A percentile compares a stretch with the other conserved stretches of the same genome.
Conservation (phyloP, 2,113 vertebrate species). For the Coregonus clupeaformis region DNA sequence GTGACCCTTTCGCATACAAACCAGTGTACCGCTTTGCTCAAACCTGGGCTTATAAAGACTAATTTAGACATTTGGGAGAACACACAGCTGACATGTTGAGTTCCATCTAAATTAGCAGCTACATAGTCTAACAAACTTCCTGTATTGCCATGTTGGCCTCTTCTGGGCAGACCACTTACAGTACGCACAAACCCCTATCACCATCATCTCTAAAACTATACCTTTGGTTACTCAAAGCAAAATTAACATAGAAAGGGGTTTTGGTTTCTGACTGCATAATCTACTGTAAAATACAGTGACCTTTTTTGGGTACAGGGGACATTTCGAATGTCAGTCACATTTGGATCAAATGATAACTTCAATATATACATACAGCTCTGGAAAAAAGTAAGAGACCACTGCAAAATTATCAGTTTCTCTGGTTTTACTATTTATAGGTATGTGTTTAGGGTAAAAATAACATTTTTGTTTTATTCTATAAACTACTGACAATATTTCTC, state of each 20-base stretch:
- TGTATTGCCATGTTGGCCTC: too few relatives aligned
- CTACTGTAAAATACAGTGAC: conserved; percentile 8
- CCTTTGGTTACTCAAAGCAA: conserved; percentile 10
- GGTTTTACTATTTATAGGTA: too few relatives aligned
- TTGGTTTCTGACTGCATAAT: conserved; percentile 46
- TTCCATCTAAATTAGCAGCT: conserved; percentile 30
- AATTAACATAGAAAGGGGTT: conserved; percentile 29
- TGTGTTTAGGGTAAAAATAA: too few relatives aligned
- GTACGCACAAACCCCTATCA: conserved; percentile 5
- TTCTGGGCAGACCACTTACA: conserved; percentile 15
- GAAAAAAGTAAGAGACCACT: too few relatives aligned
- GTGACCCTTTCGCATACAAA: background rate
- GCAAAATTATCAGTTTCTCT: too few relatives aligned
- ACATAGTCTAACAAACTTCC: conserved; percentile 14
- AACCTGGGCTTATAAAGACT: conserved; percentile 13
- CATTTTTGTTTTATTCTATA: too few relatives aligned
- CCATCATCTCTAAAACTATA: conserved; percentile 30
- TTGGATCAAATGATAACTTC: conserved; percentile 25
- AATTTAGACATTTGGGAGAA: conserved; percentile 8
- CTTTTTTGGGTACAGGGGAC: conserved; percentile 48
- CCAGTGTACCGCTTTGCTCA: background rate
- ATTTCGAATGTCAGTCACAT: conserved; percentile 45
- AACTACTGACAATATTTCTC: too few relatives aligned
- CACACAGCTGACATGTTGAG: conserved; percentile 6
- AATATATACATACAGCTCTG: too few relatives aligned